Evolutionary conservation across 2,888 invertebrate species (phyloP).

Genomic region (Sphinx pinastri): DNA sequence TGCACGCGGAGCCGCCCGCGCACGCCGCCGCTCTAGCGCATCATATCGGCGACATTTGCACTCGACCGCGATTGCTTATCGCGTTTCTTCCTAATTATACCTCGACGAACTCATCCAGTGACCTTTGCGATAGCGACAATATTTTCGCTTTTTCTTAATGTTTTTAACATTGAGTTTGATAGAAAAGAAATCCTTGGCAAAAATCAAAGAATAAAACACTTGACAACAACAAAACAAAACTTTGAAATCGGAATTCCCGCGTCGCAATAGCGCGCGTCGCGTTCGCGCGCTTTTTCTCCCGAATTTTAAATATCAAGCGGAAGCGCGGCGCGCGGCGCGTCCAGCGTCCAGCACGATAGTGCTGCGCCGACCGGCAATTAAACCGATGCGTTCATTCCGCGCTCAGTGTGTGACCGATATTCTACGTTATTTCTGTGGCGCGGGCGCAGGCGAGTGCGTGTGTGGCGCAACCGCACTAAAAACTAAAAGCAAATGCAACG

Average conservation of each 20-base stretch:
- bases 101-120: slow-evolving; percentile 56
- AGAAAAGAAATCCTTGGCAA: background rate
- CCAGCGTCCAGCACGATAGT: slow-evolving; percentile 73
- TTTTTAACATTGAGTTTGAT: slow-evolving; percentile 1
- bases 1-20: slow-evolving; percentile 25
- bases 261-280: slow-evolving; percentile 26
- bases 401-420: slow-evolving; percentile 81
- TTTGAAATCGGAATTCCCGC: slow-evolving; percentile 9
- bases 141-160: slow-evolving; percentile 10
- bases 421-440: slow-evolving; percentile 79
- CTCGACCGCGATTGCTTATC: slow-evolving; percentile 76
- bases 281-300: slow-evolving; percentile 67
- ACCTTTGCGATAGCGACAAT: slow-evolving; percentile 50
- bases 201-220: slow-evolving; percentile 19
- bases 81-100: slow-evolving; percentile 66
- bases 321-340: slow-evolving; percentile 75
- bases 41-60: slow-evolving; percentile 75
- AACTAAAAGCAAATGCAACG: slow-evolving; percentile 77
- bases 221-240: slow-evolving; percentile 4
- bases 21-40: slow-evolving; percentile 39
- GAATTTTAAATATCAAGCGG: slow-evolving; percentile 55
- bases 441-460: slow-evolving; percentile 51
- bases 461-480: slow-evolving; percentile 79
- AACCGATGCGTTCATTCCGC: slow-evolving; percentile 72
- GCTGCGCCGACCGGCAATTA: slow-evolving; percentile 71